Percentiles rank a stretch among this genome's conserved stretches.
phyloP scores from a whole-genome alignment of 2,113 vertebrate species.

The Gallinago undulata region DNA sequence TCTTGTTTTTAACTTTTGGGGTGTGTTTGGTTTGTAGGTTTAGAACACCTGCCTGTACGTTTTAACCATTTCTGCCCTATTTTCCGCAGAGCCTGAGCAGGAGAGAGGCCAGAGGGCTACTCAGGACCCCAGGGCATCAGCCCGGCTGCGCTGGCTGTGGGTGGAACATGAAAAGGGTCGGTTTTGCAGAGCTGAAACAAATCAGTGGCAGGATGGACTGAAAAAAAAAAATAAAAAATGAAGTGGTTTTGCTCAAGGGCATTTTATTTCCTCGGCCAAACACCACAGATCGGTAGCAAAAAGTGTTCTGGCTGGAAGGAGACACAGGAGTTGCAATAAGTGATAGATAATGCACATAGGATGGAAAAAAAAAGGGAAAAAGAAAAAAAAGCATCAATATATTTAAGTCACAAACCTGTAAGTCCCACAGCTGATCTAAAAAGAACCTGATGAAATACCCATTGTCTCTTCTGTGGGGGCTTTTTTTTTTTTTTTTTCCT shows the following conservation, averaged over 20 bases:
- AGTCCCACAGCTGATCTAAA: not conserved
- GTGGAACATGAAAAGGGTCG: not conserved
- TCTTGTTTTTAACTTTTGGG: not conserved
- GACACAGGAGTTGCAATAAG: not conserved
- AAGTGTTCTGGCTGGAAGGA: not conserved
- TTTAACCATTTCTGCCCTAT: not conserved
- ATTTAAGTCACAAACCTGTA: not conserved
- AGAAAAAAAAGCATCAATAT: not conserved
- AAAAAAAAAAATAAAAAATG: not conserved
- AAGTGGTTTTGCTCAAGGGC: not conserved
- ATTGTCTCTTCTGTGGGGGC: not conserved
- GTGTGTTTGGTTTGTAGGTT: not conserved
- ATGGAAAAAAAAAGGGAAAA: not conserved
- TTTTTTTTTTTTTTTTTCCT: not conserved
- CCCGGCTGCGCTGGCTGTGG: not conserved
- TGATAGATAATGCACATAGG: not conserved
- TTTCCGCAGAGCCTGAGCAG: not conserved
- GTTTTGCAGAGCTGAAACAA: not conserved
- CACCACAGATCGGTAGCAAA: not conserved
- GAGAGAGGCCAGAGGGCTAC: not conserved
- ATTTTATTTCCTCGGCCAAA: not conserved
- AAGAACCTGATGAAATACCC: not conserved
- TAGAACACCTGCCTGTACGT: not conserved
- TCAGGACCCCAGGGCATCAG: not conserved
- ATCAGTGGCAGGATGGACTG: not conserved